Base-by-base conservation (phyloP, 2,797 vertebrate genomes). In the Phaenicophaeus curvirostris region DNA sequence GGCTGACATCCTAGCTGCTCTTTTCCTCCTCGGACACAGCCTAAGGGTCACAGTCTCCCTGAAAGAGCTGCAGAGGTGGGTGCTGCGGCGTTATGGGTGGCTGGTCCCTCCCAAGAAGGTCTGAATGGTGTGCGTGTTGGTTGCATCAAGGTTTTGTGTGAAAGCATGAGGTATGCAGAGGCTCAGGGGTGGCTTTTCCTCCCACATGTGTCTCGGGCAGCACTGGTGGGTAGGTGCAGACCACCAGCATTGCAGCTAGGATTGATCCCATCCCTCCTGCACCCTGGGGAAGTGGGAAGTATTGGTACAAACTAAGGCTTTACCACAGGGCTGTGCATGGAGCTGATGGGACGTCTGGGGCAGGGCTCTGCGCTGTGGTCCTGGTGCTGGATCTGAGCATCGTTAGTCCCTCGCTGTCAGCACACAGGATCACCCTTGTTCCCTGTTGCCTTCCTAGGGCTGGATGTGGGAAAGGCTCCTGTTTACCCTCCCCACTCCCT, bases 11-110 rank as follows among this genome's bases (percentile, higher is more conserved):
- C 97, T 99, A 92, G 98, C 99, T 2, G 98, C 98, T 14, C 99
- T 99, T 50, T 99, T 99, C 48, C 97, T 99, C 80, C 98, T 99
- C 95, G 99, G 99, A 92, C 99, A 99, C 92, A 98, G 98, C 96
- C 98, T 99, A 85, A 98, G 98, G 94, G 98, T 99, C 95, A 99
- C 99, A 0, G 95, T 98, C 55, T 98, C 97, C 66, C 95, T 99
- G 91, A 99, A 99, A 96, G 99, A 99, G 86, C 98, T 99, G 68
- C 99, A 99, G 96, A 99, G 99, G 99, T 99, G 96, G 98, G 99
- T 98, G 76, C 53, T 30, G 23, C 11, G 3, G 25, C 33, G 53
- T 41, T 46, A 3, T 3, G 20, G 66, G 24, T 79, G 35, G 6
- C 0, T 1, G 4, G n/a, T 19, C 3, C 17, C 9, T 44, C 16